These are phyloP conservation scores for Notoglanidium macrostoma DNA, from an alignment of 2,797 vertebrate genomes.

Conservation along the genomic window DNA sequence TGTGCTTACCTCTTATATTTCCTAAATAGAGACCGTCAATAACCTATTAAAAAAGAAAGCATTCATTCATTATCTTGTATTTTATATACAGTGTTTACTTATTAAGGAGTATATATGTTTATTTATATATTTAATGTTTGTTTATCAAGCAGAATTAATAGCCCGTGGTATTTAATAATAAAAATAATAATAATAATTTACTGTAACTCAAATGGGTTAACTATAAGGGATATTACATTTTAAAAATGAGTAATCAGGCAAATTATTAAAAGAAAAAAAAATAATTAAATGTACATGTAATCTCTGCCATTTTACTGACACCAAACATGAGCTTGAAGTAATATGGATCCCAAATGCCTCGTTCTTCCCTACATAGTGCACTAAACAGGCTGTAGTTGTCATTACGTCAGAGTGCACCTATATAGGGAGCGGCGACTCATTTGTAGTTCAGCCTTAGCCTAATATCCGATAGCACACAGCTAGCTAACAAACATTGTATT, in stretches of 20 bases:
- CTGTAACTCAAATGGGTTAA: background rate
- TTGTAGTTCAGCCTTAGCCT: background rate
- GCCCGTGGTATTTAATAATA: background rate
- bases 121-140: background rate
- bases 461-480: background rate
- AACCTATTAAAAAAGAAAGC: constrained; percentile 69
- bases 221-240: background rate
- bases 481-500: background rate
- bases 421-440: background rate
- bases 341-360: background rate
- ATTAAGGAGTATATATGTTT: background rate
- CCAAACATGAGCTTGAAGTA: background rate
- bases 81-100: background rate
- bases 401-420: background rate
- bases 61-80: background rate
- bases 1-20: constrained; percentile 83
- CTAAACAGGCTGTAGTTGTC: background rate
- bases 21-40: constrained; percentile 87
- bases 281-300: background rate
- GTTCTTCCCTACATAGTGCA: background rate
- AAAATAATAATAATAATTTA: no score
- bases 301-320: background rate
- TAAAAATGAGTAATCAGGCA: background rate
- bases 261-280: background rate
- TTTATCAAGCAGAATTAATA: background rate